Conservation (phyloP, 1,140 invertebrate species). For the Artemia franciscana region DNA sequence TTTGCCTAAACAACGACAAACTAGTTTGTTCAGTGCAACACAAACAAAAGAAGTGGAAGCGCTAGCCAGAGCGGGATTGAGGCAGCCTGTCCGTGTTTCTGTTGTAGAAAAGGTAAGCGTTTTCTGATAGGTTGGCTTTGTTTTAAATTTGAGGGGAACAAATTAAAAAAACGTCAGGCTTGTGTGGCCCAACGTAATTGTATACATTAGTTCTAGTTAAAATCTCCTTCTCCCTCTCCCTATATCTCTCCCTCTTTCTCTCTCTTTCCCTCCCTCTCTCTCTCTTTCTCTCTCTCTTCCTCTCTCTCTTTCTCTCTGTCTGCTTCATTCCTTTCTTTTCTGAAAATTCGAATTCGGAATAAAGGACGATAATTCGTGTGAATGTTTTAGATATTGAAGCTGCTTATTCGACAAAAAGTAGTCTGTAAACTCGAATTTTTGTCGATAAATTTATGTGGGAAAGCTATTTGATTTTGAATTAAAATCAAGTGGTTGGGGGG, state of each 20-base stretch:
- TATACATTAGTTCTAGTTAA: not conserved
- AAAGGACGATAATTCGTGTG: too few species aligned
- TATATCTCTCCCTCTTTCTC: not conserved
- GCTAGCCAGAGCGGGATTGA: constrained; percentile 69
- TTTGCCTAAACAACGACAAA: constrained; percentile 75
- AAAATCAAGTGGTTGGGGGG: too few species aligned
- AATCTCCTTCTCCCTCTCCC: not conserved
- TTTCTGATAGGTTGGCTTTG: too few species aligned
- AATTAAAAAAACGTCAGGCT: not conserved
- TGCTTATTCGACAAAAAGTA: too few species aligned
- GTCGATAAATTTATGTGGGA: too few species aligned
- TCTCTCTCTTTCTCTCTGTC: too few species aligned
- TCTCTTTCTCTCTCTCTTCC: too few species aligned
- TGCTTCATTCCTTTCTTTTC: too few species aligned
- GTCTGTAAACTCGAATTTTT: too few species aligned
- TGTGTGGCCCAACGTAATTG: not conserved
- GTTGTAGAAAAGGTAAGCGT: constrained; percentile 61
- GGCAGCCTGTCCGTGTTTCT: constrained; percentile 76
- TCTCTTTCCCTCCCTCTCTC: not conserved
- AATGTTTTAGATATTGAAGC: too few species aligned
- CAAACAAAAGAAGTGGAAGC: constrained; percentile 85
- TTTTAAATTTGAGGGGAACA: constrained; percentile 11
- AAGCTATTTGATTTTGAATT: too few species aligned
- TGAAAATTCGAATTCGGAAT: too few species aligned
- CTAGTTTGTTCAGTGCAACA: constrained; percentile 93